Conservation (phyloP, 1,140 invertebrate genomes). For the Epicauta chinensis region DNA sequence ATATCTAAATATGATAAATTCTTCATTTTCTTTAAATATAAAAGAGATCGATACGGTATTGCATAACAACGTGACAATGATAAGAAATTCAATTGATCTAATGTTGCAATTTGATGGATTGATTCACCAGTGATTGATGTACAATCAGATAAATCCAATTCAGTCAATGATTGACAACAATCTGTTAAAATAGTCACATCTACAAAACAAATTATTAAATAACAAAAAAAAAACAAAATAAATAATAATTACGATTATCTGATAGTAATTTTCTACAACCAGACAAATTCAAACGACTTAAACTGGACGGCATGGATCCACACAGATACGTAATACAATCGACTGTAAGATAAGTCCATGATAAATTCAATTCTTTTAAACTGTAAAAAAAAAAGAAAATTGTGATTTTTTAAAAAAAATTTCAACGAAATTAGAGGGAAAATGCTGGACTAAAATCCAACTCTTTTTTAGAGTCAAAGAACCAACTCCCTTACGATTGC, state of each 20-base stretch:
- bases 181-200: slow-evolving; percentile 60
- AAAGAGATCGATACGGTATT: slow-evolving; percentile 55
- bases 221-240: background rate
- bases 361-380: slow-evolving; percentile 68
- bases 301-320: slow-evolving; percentile 51
- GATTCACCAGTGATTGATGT: slow-evolving; percentile 57
- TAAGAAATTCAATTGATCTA: slow-evolving; percentile 71
- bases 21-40: slow-evolving; percentile 44
- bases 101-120: slow-evolving; percentile 53
- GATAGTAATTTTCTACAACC: slow-evolving; percentile 68
- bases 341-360: slow-evolving; percentile 68
- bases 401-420: no score
- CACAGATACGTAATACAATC: slow-evolving; percentile 57
- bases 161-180: slow-evolving; percentile 64
- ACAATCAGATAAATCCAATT: slow-evolving; percentile 83
- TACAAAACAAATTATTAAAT: slow-evolving; percentile 45
- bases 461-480: no score
- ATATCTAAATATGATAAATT: slow-evolving; percentile 38
- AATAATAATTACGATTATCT: slow-evolving; percentile 58
- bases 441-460: no score
- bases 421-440: slow-evolving; percentile 11
- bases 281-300: slow-evolving; percentile 72
- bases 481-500: no score
- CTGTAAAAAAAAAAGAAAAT: slow-evolving; percentile 44
- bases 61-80: slow-evolving; percentile 79